These are phyloP conservation scores for Acronicta psi DNA, from an alignment of 2,888 invertebrate species.

Conservation along the genomic window DNA sequence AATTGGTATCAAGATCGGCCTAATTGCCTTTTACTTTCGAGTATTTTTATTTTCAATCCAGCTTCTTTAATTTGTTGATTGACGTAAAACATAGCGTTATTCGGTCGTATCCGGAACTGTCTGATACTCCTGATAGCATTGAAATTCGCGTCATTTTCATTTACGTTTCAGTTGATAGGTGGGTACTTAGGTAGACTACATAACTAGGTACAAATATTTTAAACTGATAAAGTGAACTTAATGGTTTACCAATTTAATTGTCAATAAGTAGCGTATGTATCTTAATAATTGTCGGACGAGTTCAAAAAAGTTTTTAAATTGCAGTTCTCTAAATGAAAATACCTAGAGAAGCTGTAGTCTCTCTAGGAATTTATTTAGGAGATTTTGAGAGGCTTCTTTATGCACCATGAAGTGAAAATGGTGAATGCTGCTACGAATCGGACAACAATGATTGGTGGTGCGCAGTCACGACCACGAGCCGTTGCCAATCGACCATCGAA, in stretches of 20 bases:
- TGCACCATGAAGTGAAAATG: slow-evolving; percentile 71
- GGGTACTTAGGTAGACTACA: not conserved
- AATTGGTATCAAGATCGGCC: not conserved
- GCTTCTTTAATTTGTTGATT: not conserved
- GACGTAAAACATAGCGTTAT: slow-evolving; percentile 13
- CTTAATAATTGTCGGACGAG: no score
- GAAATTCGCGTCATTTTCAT: slow-evolving; percentile 23
- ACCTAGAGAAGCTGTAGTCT: no score
- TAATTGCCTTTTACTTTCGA: not conserved
- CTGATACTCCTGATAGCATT: slow-evolving; percentile 34
- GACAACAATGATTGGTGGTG: slow-evolving; percentile 52
- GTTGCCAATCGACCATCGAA: slow-evolving; percentile 66
- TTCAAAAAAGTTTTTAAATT: no score
- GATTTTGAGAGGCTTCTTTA: slow-evolving; percentile 48
- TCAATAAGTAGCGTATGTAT: slow-evolving; percentile 6
- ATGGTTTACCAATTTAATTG: slow-evolving; percentile 25
- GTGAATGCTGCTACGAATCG: slow-evolving; percentile 64
- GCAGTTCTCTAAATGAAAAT: no score
- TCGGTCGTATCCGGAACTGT: slow-evolving; percentile 20
- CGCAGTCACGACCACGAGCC: slow-evolving; percentile 57
- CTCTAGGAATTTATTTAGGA: not conserved
- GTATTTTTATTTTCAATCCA: not conserved
- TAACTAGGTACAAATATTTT: slow-evolving; percentile 14
- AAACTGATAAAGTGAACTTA: slow-evolving; percentile 29
- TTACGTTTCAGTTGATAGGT: slow-evolving; percentile 27